Evolutionary conservation across 1,140 invertebrate genomes (phyloP).

Genomic region (Brachionus manjavacas): DNA sequence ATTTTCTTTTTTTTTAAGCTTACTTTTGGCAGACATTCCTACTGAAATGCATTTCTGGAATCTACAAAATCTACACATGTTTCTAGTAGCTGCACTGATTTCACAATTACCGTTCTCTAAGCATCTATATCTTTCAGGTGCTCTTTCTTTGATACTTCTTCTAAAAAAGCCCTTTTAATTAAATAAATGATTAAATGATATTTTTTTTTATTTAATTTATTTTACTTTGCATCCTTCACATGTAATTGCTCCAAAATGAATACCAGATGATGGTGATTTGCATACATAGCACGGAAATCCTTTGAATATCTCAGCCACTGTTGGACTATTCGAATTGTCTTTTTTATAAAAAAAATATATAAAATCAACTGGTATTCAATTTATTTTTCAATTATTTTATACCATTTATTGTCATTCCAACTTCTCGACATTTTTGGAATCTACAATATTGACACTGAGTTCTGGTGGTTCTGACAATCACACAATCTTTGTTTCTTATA

Average conservation of each 20-base stretch:
- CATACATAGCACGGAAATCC: constrained; percentile 66
- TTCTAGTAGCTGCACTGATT: constrained; percentile 59
- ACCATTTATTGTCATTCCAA: constrained; percentile 98
- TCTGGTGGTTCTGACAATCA: constrained; percentile 53
- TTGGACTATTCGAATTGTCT: constrained; percentile 34
- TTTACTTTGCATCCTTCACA: constrained; percentile 93
- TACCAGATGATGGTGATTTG: constrained; percentile 86
- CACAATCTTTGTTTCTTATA: constrained; percentile 50
- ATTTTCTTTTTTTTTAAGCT: neutral
- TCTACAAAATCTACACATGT: constrained; percentile 91
- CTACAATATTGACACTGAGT: constrained; percentile 87
- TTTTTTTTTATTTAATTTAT: neutral
- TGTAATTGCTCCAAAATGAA: constrained; percentile 92
- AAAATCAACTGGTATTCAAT: neutral
- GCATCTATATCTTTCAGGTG: constrained; percentile 43
- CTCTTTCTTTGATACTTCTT: constrained; percentile 43
- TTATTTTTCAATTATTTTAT: constrained; percentile 25
- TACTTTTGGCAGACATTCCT: constrained; percentile 95
- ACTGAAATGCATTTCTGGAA: constrained; percentile 96
- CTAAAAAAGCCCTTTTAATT: constrained; percentile 44
- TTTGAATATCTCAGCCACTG: constrained; percentile 40
- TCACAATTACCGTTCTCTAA: constrained; percentile 42
- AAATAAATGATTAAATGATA: neutral
- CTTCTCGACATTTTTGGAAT: constrained; percentile 95
- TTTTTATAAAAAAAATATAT: neutral